phyloP scores from a whole-genome alignment of 2,797 vertebrate species.

The Argentina silus region DNA sequence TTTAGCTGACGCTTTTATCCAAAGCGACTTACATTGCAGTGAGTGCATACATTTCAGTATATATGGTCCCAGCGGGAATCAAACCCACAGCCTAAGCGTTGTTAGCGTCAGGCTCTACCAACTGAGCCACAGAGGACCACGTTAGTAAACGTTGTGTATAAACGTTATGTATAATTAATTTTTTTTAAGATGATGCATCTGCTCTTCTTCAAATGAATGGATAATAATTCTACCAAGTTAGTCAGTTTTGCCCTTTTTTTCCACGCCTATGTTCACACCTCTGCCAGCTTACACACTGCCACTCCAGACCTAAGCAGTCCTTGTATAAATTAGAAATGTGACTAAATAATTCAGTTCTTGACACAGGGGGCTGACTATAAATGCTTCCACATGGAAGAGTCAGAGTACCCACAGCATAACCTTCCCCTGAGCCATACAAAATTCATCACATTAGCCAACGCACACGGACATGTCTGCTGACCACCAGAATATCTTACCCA shows the following conservation, averaged over 20 bases:
- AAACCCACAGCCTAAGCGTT: too few relatives aligned
- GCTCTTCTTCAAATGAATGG: not conserved
- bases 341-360: constrained; percentile 79
- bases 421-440: constrained; percentile 72
- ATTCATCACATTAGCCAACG: constrained; percentile 63
- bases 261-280: too few relatives aligned
- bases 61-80: too few relatives aligned
- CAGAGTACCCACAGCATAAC: constrained; percentile 69
- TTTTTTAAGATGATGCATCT: not conserved
- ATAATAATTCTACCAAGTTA: too few relatives aligned
- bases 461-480: constrained; percentile 45
- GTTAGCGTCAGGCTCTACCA: too few relatives aligned
- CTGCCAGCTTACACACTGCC: not conserved
- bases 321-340: constrained; percentile 77
- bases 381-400: constrained; percentile 76
- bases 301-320: constrained; percentile 48
- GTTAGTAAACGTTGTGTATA: too few relatives aligned
- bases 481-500: constrained; percentile 9
- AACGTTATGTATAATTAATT: too few relatives aligned
- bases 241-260: not conserved
- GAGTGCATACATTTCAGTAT: too few relatives aligned
- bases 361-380: constrained; percentile 74
- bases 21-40: too few relatives aligned
- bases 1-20: too few relatives aligned
- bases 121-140: too few relatives aligned